Conservation (phyloP, 2,113 vertebrate genomes). For the Pelecanus crispus region DNA sequence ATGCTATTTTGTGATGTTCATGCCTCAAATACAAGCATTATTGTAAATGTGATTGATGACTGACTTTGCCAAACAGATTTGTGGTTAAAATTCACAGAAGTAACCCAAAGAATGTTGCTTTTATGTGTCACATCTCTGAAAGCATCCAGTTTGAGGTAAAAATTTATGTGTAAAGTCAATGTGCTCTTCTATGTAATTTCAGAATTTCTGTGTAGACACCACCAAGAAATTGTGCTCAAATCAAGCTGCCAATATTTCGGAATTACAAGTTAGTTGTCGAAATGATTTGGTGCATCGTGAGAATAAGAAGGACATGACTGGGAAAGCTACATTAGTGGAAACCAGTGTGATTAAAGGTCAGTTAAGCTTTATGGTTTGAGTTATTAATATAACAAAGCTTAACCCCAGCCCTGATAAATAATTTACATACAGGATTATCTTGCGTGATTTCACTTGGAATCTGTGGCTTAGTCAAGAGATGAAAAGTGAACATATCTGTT, state of each 20-base stretch:
- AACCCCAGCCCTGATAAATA: background rate
- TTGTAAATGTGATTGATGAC: background rate
- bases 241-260: background rate
- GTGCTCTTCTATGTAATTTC: constrained; percentile 57
- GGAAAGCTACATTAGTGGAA: background rate
- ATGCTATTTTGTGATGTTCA: background rate
- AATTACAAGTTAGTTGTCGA: constrained; percentile 26
- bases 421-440: background rate
- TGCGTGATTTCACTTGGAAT: constrained; percentile 1
- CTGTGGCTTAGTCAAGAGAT: background rate
- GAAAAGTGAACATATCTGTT: background rate
- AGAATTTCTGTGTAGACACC: constrained; percentile 51
- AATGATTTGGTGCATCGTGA: constrained; percentile 6
- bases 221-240: constrained; percentile 12
- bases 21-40: background rate
- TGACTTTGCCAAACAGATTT: constrained; percentile 4
- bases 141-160: constrained; percentile 1
- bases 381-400: background rate
- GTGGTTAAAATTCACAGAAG: background rate
- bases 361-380: background rate
- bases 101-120: background rate
- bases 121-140: background rate
- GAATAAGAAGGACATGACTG: background rate
- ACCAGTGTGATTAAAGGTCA: constrained; percentile 7
- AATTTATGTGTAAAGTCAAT: constrained; percentile 17